Evolutionary conservation across 2,113 vertebrate species (phyloP).

Genomic region (Perca flavescens): DNA sequence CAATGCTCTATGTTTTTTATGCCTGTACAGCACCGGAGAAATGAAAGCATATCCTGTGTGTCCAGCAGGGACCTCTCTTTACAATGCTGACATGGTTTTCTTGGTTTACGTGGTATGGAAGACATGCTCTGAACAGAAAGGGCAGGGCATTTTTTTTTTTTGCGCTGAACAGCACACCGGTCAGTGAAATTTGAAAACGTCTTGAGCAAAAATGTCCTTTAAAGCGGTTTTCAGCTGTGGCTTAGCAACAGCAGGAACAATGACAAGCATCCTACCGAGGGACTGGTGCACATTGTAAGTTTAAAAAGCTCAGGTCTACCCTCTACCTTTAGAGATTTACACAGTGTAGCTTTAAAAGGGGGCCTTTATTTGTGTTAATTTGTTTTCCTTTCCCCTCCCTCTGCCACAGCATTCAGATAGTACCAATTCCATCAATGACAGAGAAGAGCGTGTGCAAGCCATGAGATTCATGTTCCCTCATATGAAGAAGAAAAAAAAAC

Average conservation of each 20-base stretch:
- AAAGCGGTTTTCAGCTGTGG: conserved; percentile 42
- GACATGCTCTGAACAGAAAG: conserved; percentile 6
- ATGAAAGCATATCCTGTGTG: background rate
- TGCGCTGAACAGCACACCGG: conserved; percentile 24
- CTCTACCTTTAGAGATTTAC: conserved; percentile 45
- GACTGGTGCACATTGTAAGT: conserved; percentile 6
- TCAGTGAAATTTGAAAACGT: conserved; percentile 50
- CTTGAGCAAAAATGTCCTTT: conserved; percentile 32
- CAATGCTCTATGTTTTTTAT: background rate
- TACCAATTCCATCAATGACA: conserved; percentile 57
- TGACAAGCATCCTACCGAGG: conserved; percentile 45
- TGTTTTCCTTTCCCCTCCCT: conserved; percentile 27
- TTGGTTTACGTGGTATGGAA: background rate
- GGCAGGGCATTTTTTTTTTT: background rate
- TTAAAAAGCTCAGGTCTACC: conserved; percentile 42
- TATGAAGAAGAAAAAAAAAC: background rate
- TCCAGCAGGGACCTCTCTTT: conserved; percentile 9
- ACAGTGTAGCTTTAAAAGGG: conserved; percentile 34
- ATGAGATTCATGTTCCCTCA: conserved; percentile 17
- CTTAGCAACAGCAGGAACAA: conserved; percentile 63
- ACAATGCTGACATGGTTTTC: conserved; percentile 50
- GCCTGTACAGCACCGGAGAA: background rate
- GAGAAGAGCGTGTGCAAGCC: conserved; percentile 10
- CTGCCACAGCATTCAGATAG: conserved; percentile 25
- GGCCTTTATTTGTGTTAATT: conserved; percentile 56